Base-by-base conservation (phyloP, 2,797 vertebrate species). In the Myotis planiceps region DNA sequence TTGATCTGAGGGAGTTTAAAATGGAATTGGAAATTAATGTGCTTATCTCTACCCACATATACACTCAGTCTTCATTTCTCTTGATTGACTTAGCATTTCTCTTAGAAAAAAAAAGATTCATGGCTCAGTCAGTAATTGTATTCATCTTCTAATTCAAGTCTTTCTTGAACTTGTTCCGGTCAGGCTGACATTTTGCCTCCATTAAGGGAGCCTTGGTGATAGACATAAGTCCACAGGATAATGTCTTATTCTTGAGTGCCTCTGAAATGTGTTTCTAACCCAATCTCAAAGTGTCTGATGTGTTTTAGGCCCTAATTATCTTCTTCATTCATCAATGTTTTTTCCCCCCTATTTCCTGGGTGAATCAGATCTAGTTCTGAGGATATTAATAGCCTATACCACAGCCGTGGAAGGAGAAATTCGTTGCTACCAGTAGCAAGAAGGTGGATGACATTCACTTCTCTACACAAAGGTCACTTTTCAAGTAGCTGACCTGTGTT, bases 1-100 rank as follows among this genome's bases (percentile, higher is more conserved):
- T 96, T 91, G 49, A 84, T 81, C 23, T 92, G 32, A 92, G 82
- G 29, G 45, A 78, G 15, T 75, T 95, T 74, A 82, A 82, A 60
- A 47, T 94, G 39, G 82, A 68, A 78, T 82, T 92, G 79, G 42
- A 97, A 88, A 92, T 72, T 94, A 82, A 25, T 23, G 34, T 75
- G 13, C 78, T 81, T 82, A 15, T 58, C 60, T 90, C 74, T 76
- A 53, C 29, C 10, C 39, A 55, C 63, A 34, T 47, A 3, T 6
- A 66, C 13, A 79, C 81, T 85, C 47, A 66, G 15, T 79, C n/a
- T 34, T 95, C 4, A 23, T 76, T 88, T 55, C 5, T 83, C 47
- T 91, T 9, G 16, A 32, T 9, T 49, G 76, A 29, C 13, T 79
- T 65, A 85, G 27, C 23, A 78, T 76, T 82, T 93, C 27, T 87